Conservation (phyloP, 2,113 vertebrate species). For the Galbula dea region DNA sequence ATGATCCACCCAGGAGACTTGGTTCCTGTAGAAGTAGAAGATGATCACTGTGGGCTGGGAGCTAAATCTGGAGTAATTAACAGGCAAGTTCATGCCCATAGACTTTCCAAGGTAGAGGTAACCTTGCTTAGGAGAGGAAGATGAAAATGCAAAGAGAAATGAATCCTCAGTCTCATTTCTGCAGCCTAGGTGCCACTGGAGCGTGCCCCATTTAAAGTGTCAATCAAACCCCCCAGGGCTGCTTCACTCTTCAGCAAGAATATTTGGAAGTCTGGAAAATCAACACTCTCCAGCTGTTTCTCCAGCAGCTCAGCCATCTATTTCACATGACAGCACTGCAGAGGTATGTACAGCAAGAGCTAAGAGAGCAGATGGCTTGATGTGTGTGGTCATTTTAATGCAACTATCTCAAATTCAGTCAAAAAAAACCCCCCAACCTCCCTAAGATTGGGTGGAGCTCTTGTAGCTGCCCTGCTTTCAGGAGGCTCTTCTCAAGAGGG, state of each 20-base stretch:
- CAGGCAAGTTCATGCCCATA: neutral
- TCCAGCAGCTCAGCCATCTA: neutral
- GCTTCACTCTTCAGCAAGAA: constrained; percentile 26
- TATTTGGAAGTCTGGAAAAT: constrained; percentile 40
- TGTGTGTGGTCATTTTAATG: constrained; percentile 13
- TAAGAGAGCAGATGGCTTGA: constrained; percentile 31
- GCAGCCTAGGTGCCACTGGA: neutral
- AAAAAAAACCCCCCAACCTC: neutral
- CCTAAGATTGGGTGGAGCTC: neutral
- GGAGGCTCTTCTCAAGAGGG: neutral
- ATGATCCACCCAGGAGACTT: neutral
- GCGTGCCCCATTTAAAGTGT: neutral
- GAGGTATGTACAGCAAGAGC: constrained; percentile 1
- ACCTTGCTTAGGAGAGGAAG: neutral
- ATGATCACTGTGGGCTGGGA: neutral
- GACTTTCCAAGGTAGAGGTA: neutral
- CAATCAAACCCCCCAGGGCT: neutral
- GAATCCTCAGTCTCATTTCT: neutral
- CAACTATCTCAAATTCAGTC: neutral
- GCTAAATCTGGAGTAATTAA: neutral
- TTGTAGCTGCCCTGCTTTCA: neutral
- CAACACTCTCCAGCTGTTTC: constrained; percentile 43
- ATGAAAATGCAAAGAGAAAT: neutral
- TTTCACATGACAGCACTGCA: constrained; percentile 28
- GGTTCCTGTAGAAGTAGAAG: neutral